Base-by-base conservation (phyloP, 2,888 invertebrate species). In the Parnassius orleans region DNA sequence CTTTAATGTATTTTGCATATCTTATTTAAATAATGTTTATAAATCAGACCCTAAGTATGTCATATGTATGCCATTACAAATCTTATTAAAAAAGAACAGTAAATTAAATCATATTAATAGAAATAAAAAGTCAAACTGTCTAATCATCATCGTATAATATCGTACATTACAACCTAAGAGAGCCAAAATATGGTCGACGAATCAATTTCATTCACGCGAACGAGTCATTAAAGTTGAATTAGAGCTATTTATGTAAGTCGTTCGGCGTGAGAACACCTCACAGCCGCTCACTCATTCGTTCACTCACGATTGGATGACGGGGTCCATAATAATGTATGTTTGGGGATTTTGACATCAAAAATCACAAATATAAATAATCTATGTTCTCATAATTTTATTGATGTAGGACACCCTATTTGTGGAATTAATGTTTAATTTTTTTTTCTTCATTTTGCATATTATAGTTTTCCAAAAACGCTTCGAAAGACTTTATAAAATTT, bases 191-290 rank as follows among this genome's bases (percentile, higher is more conserved):
- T 69, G 68, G 76, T 78, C 79, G 79, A 79, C 87, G 83, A 90
- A 90, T 90, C 90, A 90, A 90, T 90, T 88, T 87, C 78, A 82
- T 90, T 90, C 90, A 90, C 90, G 90, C 90, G 82, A 90, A 77
- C 78, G 76, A 79, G 77, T 87, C 90, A 89, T 90, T 89, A 90
- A 81, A 87, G 81, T 85, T 84, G 83, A 87, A 90, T 89, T 86
- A 88, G 83, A 85, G 84, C 75, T 80, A 80, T 83, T 81, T 83
- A 80, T 82, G 81, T 76, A 70, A 79, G 79, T 75, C 74, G 78
- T 72, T 64, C 77, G 72, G 76, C 89, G 90, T 90, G 90, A 90
- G 90, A 90, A 87, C 79, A 76, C 55, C 71, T 73, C 76, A 75
- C 76, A 65, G 72, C 72, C 73, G 73, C 71, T 80, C 74, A 72